Percentiles rank a stretch among this genome's conserved stretches.
phyloP scores from a whole-genome alignment of 2,888 invertebrate genomes.

The Anagyrus pseudococci region DNA sequence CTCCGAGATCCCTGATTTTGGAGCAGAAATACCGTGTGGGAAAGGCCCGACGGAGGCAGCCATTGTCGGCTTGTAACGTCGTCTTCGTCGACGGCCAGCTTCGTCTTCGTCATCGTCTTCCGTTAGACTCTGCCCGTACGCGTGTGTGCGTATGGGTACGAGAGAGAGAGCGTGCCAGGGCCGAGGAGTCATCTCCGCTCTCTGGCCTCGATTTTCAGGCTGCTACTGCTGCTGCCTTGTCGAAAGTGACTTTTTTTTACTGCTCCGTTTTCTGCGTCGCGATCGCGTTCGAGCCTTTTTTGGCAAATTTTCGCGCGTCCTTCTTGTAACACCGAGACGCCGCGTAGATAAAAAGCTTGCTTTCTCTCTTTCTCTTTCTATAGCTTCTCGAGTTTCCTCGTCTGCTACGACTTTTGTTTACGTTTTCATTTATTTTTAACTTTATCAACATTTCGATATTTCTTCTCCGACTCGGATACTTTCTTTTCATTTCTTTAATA shows the following conservation, averaged over 20 bases:
- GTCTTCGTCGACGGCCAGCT: no score
- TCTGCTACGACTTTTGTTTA: not conserved
- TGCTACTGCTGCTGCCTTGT: not conserved
- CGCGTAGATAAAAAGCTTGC: not conserved
- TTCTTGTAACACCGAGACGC: not conserved
- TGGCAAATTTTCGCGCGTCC: slow-evolving; percentile 1
- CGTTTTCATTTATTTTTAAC: not conserved
- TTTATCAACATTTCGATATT: not conserved
- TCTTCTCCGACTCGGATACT: no score
- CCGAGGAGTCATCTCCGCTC: slow-evolving; percentile 32
- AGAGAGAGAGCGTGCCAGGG: slow-evolving; percentile 8
- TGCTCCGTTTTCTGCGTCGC: slow-evolving; percentile 17
- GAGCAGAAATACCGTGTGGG: no score
- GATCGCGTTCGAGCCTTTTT: not conserved
- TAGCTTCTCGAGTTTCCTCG: not conserved
- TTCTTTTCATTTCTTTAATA: no score
- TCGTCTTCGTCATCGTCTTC: no score
- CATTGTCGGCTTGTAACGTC: slow-evolving; percentile 22
- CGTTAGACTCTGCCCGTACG: no score
- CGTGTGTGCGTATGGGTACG: not conserved
- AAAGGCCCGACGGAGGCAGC: no score
- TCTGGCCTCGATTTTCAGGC: slow-evolving; percentile 29
- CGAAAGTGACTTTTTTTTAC: slow-evolving; percentile 20
- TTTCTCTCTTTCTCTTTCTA: not conserved
- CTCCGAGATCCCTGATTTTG: no score